These are phyloP conservation scores for Allobates femoralis DNA, from an alignment of 2,797 vertebrate species.

Conservation along the genomic window DNA sequence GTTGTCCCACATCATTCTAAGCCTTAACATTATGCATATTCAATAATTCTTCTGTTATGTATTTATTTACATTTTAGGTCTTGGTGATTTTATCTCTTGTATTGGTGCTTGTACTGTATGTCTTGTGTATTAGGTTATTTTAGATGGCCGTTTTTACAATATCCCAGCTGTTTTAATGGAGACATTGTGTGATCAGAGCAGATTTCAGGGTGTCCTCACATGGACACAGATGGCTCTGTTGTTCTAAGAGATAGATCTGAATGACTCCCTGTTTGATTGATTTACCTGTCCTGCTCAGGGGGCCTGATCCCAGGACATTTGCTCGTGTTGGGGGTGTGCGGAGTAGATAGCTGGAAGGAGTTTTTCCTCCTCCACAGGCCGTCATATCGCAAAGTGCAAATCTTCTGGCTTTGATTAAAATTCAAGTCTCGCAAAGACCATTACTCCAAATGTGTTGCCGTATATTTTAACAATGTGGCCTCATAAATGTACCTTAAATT, in stretches of 20 bases:
- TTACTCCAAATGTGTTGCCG: constrained; percentile 16
- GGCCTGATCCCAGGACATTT: constrained; percentile 37
- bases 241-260: constrained; percentile 32
- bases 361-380: constrained; percentile 29
- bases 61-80: background rate
- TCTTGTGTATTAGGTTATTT: background rate
- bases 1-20: too few species aligned
- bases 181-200: background rate
- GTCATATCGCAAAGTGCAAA: constrained; percentile 32
- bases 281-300: constrained; percentile 44
- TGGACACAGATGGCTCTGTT: constrained; percentile 53
- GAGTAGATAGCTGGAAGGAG: constrained; percentile 28
- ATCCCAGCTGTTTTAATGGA: background rate
- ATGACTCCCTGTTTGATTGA: constrained; percentile 43
- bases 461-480: constrained; percentile 27
- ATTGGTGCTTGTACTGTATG: background rate
- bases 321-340: background rate
- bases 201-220: constrained; percentile 6
- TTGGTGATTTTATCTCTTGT: background rate
- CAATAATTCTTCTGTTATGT: too few species aligned
- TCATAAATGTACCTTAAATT: constrained; percentile 31
- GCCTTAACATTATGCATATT: too few species aligned
- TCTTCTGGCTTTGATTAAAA: constrained; percentile 33
- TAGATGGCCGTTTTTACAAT: background rate
- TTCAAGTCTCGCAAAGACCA: constrained; percentile 8